These are phyloP conservation scores for Sebastiscus tertius DNA, from an alignment of 2,797 vertebrate genomes.

Conservation along the genomic window DNA sequence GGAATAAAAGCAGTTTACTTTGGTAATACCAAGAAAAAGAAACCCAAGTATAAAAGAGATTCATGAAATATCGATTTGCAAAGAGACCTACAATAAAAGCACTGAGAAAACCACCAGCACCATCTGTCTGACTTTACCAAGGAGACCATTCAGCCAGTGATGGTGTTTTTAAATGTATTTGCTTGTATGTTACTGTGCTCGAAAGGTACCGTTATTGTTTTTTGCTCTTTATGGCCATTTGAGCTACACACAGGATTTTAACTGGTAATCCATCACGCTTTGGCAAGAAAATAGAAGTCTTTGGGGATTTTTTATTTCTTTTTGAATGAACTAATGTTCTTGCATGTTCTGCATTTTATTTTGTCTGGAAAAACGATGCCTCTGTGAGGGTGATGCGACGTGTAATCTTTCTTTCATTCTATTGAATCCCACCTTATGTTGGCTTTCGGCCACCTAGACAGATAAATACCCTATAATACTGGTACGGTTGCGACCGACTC, in stretches of 20 bases:
- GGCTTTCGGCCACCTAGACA: not conserved
- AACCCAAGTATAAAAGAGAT: too few species aligned
- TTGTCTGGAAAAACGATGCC: not conserved
- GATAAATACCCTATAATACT: not conserved
- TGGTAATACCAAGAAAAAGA: too few species aligned
- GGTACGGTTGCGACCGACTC: not conserved
- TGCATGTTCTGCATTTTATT: not conserved
- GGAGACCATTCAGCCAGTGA: not conserved
- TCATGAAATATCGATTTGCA: too few species aligned
- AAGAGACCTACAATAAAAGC: too few species aligned
- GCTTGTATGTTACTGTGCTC: too few species aligned
- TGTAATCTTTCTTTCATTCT: not conserved
- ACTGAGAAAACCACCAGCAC: too few species aligned
- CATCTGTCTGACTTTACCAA: not conserved
- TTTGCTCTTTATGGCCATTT: not conserved
- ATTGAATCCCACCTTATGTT: not conserved
- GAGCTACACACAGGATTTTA: not conserved
- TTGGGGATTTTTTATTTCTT: too few species aligned
- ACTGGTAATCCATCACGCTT: not conserved
- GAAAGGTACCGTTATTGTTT: not conserved
- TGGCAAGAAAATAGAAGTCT: not conserved
- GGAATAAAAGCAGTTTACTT: too few species aligned
- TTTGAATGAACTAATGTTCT: not conserved
- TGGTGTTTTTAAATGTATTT: not conserved
- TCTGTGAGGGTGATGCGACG: not conserved